Percentiles rank a stretch among this genome's conserved stretches.
These are phyloP conservation scores for Chouioia cunea DNA, from an alignment of 2,888 invertebrate genomes.

Conservation along the genomic window DNA sequence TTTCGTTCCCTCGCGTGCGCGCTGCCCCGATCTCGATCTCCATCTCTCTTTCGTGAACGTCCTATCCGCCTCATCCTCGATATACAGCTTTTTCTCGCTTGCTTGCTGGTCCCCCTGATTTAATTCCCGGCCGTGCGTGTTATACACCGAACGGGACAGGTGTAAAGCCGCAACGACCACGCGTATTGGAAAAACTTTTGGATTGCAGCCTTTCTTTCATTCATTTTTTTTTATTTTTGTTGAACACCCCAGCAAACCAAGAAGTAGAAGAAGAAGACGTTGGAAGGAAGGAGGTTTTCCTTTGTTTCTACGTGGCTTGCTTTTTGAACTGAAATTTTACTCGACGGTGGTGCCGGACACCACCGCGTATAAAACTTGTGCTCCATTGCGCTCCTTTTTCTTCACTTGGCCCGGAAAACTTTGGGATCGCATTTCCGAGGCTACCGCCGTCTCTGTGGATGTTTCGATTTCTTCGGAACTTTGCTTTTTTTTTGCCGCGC, in stretches of 20 bases:
- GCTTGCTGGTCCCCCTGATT: conserved; percentile 35
- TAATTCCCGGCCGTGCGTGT: conserved; percentile 45
- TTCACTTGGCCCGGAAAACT: conserved; percentile 16
- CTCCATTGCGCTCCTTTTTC: conserved; percentile 12
- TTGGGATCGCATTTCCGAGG: conserved; percentile 20
- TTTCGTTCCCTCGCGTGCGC: too few species aligned
- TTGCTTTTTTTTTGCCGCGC: too few species aligned
- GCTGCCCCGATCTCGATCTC: too few species aligned
- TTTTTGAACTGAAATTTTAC: conserved; percentile 40
- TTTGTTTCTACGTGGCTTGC: conserved; percentile 39
- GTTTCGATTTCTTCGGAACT: conserved; percentile 26
- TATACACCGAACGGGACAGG: conserved; percentile 29
- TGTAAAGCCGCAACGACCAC: conserved; percentile 24
- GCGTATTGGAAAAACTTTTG: conserved; percentile 7
- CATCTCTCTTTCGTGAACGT: too few species aligned
- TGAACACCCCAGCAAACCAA: background rate
- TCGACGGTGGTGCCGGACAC: conserved; percentile 14
- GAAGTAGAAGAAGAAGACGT: background rate
- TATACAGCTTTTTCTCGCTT: background rate
- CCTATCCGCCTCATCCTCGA: too few species aligned
- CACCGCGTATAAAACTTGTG: background rate
- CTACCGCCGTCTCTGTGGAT: too few species aligned
- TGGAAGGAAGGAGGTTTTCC: conserved; percentile 12
- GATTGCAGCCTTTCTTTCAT: background rate
- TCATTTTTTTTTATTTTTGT: background rate